Base-by-base conservation (phyloP, 2,888 invertebrate species). In the Charanyca ferruginea region DNA sequence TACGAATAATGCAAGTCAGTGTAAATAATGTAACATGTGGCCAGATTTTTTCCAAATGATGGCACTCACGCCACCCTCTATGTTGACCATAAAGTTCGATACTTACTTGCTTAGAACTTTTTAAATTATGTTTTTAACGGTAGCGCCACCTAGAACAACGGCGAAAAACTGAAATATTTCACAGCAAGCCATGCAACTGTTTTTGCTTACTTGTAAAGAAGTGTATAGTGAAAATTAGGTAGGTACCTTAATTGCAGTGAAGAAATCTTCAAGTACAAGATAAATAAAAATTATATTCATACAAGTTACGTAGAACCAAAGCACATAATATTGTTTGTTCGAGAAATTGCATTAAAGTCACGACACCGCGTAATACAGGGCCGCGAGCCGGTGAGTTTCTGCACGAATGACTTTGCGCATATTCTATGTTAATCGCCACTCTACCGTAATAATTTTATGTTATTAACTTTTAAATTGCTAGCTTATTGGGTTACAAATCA, bases 41-140 rank as follows among this genome's bases (percentile, higher is more conserved):
- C 66, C 53, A 76, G 71, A 73, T 87, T 86, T 83, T 90, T 90
- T 91, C 89, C 89, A 87, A 80, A 69, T 85, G 85, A 78, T 52
- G 80, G 84, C 89, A 87, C 92, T 91, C 93, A 93, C 93, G 93
- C 83, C 81, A 92, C 20, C 18, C 18, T 2, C 6, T 5, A 28
- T n/a, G 20, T 9, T 38, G 38, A 38, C 22, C 22, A 22, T 49
- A 25, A 9, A 59, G 2, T 28, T 52, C 20, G 8, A 4, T 20
- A 22, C n/a, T n/a, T n/a, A n/a, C n/a, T n/a, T n/a, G n/a, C n/a
- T 22, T 45, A 8, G 11, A 42, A 32, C 18, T 25, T 25, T 45
- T 41, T 22, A 0, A 28, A 16, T 11, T 13, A n/a, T 28, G 3
- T 38, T 8, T 35, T 22, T 13, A n/a, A 48, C 25, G 42, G 13